Evolutionary conservation across 2,797 vertebrate genomes (phyloP).

Genomic region (Vultur gryphus): DNA sequence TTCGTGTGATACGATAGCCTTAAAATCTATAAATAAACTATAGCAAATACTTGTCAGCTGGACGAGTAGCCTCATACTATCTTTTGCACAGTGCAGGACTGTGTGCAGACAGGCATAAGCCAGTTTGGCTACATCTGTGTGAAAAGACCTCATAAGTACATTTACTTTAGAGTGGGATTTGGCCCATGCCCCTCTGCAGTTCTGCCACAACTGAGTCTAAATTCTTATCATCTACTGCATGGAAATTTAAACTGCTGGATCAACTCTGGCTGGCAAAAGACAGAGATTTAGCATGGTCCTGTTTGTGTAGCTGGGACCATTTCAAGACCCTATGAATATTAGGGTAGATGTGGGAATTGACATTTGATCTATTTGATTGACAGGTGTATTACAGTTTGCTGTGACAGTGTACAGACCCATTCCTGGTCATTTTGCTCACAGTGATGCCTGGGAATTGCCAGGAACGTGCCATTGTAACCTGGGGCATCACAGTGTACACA

Average conservation of each 20-base stretch:
- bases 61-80: not conserved
- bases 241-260: not conserved
- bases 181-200: not conserved
- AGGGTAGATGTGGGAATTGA: not conserved
- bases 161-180: not conserved
- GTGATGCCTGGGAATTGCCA: not conserved
- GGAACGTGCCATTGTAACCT: not conserved
- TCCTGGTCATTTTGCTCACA: not conserved
- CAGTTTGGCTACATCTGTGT: not conserved
- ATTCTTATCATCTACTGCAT: not conserved
- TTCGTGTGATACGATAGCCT: not conserved
- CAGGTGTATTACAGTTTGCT: not conserved
- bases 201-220: not conserved
- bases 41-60: not conserved
- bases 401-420: not conserved
- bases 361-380: not conserved
- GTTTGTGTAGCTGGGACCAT: not conserved
- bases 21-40: not conserved
- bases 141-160: not conserved
- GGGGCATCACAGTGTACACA: not conserved
- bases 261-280: not conserved
- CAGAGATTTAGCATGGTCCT: not conserved
- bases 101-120: not conserved
- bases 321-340: not conserved
- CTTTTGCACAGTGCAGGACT: not conserved